These are phyloP conservation scores for Dermatophagoides farinae DNA, from an alignment of 1,140 invertebrate genomes.

Conservation along the genomic window DNA sequence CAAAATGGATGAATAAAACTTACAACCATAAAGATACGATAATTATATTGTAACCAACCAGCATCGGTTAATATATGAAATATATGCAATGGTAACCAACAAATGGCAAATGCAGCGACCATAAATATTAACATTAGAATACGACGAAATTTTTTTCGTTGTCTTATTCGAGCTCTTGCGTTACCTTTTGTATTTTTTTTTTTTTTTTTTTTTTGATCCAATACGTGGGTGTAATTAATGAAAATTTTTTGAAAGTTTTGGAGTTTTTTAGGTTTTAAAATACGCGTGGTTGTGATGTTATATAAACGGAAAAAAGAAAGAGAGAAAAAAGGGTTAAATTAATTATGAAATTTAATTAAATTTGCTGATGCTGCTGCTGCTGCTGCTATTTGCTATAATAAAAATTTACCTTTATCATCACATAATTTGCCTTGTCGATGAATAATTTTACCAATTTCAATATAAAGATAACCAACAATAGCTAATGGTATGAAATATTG, in stretches of 20 bases:
- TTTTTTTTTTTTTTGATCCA: too few relatives aligned
- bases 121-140: slow-evolving; percentile 4
- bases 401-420: not conserved
- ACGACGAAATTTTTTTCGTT: not conserved
- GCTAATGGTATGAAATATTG: slow-evolving; percentile 9
- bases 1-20: too few relatives aligned
- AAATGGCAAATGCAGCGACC: slow-evolving; percentile 2
- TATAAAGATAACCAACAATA: not conserved
- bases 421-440: not conserved
- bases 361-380: too few relatives aligned
- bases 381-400: not conserved
- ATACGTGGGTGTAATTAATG: not conserved
- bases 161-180: not conserved
- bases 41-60: not conserved
- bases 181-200: too few relatives aligned
- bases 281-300: too few relatives aligned
- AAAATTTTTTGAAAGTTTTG: too few relatives aligned
- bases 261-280: too few relatives aligned
- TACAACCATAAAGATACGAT: slow-evolving; percentile 9
- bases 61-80: slow-evolving; percentile 6
- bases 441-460: slow-evolving; percentile 6
- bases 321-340: too few relatives aligned
- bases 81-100: slow-evolving; percentile 1
- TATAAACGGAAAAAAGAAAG: too few relatives aligned
- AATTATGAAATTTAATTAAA: too few relatives aligned